Evolutionary conservation across 2,888 invertebrate species (phyloP), one percentile per base, ranked within the genome.

Genomic region (Agonopterix arenella): DNA sequence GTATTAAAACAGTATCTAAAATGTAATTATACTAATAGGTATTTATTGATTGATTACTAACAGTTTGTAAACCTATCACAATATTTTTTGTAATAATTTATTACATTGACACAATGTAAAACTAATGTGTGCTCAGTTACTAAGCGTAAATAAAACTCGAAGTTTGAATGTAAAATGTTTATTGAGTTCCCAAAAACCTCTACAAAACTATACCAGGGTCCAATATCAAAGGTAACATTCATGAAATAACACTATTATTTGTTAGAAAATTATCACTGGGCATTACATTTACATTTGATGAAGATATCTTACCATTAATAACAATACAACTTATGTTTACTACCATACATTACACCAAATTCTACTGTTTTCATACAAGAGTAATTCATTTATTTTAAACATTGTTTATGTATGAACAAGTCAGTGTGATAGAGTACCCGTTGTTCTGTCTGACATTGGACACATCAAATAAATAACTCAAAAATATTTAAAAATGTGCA

Each of bases 1-100:
- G 98, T 47, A 91, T 99, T 43, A 95, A 94, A 77, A 95, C 98
- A 40, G 95, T 99, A 16, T 91, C 94, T 38, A 96, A 93, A 83
- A 99, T 99, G 96, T 99, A 92, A 90, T 46, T 48, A 16, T 42
- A n/a, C 45, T 49, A 52, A 51, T 48, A 45, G n/a, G 41, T 47
- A 47, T 16, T 50, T 44, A 50, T 46, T 37, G n/a, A 16, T 38
- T 41, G 16, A 40, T 18, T 45, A 36, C 36, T 43, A 9, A 41
- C n/a, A 36, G 11, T 49, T 36, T 42, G 11, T n/a, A 43, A 8
- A 11, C 43, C 10, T 11, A 43, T 28, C 28, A 28, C 28, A 28
- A 28, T 28, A 28, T 28, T 28, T 28, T 28, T 28, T 28, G 28
- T 28, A 28, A 28, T 11, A 43, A 43, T 43, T 43, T 43, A 43